phyloP scores from a whole-genome alignment of 2,888 invertebrate genomes.

The Pollenia labialis region DNA sequence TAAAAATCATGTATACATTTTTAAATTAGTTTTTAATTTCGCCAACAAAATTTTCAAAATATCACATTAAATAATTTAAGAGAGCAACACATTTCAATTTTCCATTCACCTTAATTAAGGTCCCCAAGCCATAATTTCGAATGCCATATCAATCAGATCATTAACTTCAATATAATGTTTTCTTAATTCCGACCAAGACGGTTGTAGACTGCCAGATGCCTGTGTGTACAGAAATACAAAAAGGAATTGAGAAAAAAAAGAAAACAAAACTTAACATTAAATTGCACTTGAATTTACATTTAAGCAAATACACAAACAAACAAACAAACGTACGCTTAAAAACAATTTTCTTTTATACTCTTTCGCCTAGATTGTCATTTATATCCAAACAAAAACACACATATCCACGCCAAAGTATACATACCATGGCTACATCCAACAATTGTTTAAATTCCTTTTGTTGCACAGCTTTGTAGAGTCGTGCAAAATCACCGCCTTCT shows the following conservation, averaged over 20 bases:
- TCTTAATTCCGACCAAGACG: constrained; percentile 74
- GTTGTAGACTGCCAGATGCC: constrained; percentile 75
- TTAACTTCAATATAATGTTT: constrained; percentile 78
- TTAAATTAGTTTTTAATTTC: constrained; percentile 27
- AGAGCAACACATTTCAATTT: constrained; percentile 19
- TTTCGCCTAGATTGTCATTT: constrained; percentile 16
- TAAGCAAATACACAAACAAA: neutral
- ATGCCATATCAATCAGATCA: constrained; percentile 77
- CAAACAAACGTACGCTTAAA: constrained; percentile 8
- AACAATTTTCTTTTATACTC: constrained; percentile 34
- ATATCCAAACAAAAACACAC: neutral
- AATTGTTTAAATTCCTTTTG: constrained; percentile 76
- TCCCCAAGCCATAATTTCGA: constrained; percentile 79
- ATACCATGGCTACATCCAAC: constrained; percentile 77
- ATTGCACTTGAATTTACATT: constrained; percentile 29
- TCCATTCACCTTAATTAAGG: constrained; percentile 70
- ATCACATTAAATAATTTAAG: neutral
- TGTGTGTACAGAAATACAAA: constrained; percentile 65
- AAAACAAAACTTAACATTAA: constrained; percentile 16
- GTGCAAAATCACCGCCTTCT: constrained; percentile 77
- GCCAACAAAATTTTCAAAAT: constrained; percentile 1
- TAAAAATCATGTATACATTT: neutral
- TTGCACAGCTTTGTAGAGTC: constrained; percentile 77
- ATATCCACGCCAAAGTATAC: constrained; percentile 43
- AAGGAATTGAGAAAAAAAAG: constrained; percentile 27